Evolutionary conservation across 2,888 invertebrate genomes (phyloP).

Genomic region (Nephrotoma guestfalica): DNA sequence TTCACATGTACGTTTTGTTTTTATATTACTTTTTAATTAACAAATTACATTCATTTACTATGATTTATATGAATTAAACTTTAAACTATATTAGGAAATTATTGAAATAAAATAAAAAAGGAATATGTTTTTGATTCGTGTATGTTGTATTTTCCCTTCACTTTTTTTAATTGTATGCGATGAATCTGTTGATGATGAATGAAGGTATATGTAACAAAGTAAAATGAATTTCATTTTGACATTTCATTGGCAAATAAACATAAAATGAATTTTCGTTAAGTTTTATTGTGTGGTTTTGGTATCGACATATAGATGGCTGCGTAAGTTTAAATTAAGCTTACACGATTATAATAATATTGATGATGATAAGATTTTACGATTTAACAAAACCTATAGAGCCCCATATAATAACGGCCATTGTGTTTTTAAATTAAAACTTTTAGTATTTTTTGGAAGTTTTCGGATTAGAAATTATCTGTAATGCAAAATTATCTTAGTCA

Average conservation of each 20-base stretch:
- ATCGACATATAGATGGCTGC: neutral
- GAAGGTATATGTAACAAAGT: neutral
- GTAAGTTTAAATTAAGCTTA: no score
- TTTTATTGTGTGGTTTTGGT: neutral
- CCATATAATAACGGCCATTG: no score
- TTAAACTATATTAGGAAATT: neutral
- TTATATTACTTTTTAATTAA: neutral
- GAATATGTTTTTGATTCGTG: neutral
- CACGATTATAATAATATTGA: no score
- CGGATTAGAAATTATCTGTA: no score
- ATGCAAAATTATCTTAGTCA: no score
- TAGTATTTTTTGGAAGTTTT: no score
- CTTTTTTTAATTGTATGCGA: neutral
- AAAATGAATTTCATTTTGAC: neutral
- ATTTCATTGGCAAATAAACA: neutral
- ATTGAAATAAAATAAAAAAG: neutral
- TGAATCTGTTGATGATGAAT: neutral
- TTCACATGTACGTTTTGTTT: neutral
- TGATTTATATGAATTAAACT: neutral
- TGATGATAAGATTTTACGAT: no score
- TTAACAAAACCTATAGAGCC: no score
- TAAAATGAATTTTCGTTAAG: neutral
- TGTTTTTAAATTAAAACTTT: no score
- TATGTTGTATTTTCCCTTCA: neutral
- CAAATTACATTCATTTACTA: neutral